Percentiles rank a stretch among this genome's conserved stretches.
Conservation (phyloP, 2,888 invertebrate species). For the Osmoderma eremita region DNA sequence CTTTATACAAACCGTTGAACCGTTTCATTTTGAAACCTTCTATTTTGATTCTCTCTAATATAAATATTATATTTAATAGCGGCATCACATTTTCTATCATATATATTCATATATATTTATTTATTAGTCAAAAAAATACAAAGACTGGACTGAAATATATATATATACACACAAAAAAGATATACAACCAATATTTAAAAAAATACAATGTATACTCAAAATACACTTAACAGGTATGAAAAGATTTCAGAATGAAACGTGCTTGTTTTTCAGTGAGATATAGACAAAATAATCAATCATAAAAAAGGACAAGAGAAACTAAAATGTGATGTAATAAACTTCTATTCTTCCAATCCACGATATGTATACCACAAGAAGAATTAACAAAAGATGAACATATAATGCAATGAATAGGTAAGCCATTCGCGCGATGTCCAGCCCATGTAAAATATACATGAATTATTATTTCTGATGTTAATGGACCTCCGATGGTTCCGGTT, state of each 20-base stretch:
- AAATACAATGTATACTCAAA: slow-evolving; percentile 40
- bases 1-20: slow-evolving; percentile 50
- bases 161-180: slow-evolving; percentile 39
- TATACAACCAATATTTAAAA: slow-evolving; percentile 43
- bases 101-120: slow-evolving; percentile 32
- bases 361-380: slow-evolving; percentile 56
- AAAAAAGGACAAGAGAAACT: slow-evolving; percentile 37
- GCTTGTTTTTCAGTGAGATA: slow-evolving; percentile 17
- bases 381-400: slow-evolving; percentile 50
- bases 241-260: slow-evolving; percentile 50
- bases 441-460: slow-evolving; percentile 42
- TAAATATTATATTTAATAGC: slow-evolving; percentile 42
- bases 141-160: slow-evolving; percentile 42
- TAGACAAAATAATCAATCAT: slow-evolving; percentile 7
- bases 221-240: slow-evolving; percentile 39
- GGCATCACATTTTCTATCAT: slow-evolving; percentile 43
- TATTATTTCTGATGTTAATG: slow-evolving; percentile 67
- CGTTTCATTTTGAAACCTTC: slow-evolving; percentile 51
- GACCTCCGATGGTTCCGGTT: slow-evolving; percentile 86
- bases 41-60: slow-evolving; percentile 45
- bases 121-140: slow-evolving; percentile 39
- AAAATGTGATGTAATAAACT: slow-evolving; percentile 52
- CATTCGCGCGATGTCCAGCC: slow-evolving; percentile 52
- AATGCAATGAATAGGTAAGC: slow-evolving; percentile 52
- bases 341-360: slow-evolving; percentile 51